Evolutionary conservation across 2,797 vertebrate genomes (phyloP), one percentile per base, ranked within the genome.

Genomic region (Crenichthys baileyi): DNA sequence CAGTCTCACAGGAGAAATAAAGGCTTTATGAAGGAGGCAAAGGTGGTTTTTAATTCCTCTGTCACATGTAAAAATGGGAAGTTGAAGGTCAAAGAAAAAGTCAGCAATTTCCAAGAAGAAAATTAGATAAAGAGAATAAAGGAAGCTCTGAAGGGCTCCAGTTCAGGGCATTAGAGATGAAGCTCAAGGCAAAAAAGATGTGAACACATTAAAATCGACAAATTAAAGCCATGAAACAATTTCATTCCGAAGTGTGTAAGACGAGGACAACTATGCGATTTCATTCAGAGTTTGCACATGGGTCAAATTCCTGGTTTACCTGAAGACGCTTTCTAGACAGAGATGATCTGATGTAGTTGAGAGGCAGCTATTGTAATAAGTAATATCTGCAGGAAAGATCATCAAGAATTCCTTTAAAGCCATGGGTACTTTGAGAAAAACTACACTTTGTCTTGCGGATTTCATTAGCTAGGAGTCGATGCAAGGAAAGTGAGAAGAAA

Each of bases 61-160:
- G 26, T 55, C 41, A 72, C 26, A 67, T 55, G 18, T 75, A 22
- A 67, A 86, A 85, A 87, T 74, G 58, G 55, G 41, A 82, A 72
- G 51, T 15, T 84, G 65, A 87, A 86, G 83, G 88, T 89, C 80
- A 85, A 39, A 76, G 56, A 83, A 76, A 6, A 50, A 82, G 53
- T 86, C 70, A 78, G 73, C 73, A 76, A 51, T 82, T 85, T 87
- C 51, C 73, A 74, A 77, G 20, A 73, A 46, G 70, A 73, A 81
- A 78, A 18, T 50, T 50, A 85, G 75, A 79, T 78, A 88, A 86
- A 86, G 20, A 70, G 53, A 78, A 39, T 78, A 72, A 79, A 75
- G 50, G 61, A 58, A 51, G 77, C 68, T 78, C 48, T 71, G 76
- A 84, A 24, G 24, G 22, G 36, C 44, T 76, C 31, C 29, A 56